Evolutionary conservation across 2,113 vertebrate genomes (phyloP), one percentile per base, ranked within the genome.

Genomic region (Eleginops maclovinus): DNA sequence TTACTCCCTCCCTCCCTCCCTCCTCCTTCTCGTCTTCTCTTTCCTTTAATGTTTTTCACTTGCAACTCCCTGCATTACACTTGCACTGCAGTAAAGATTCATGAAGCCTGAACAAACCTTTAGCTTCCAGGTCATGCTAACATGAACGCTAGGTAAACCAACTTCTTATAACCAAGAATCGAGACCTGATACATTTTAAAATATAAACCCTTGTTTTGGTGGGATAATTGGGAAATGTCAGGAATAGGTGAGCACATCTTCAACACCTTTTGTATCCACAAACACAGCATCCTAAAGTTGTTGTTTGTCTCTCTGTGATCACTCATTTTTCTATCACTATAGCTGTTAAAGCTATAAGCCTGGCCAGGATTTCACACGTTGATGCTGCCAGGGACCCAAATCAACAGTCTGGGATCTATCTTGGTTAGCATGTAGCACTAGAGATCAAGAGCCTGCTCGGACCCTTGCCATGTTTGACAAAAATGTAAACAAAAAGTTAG

Each of bases 11-110:
- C 73, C 61, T 74, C 61, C 81, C 47, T 66, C 62, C 54, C 75
- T 63, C 73, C 61, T 74, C 61, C 81, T 50, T 66, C 53, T 79
- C 49, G 5, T 70, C 74, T 73, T 64, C 67, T 77, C 75, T 26
- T 85, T 63, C 59, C 73, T 82, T 70, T 62, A 66, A 53, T 74
- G 31, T 75, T 83, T 79, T 71, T 73, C 65, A 69, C 59, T 83
- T 51, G 9, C 24, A 46, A 70, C 75, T 72, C 26, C 62, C 50
- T 58, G 40, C 36, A 10, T 40, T 9, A 0, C 26, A n/a, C 56
- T 69, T 1, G 3, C 51, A 65, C 6, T 40, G 40, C 72, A 40
- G 56, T 16, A 72, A 69, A 51, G 62, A 0, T 21, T 22, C 28
- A 16, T 1, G n/a, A 16, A 28, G 36, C 47, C 22, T 14, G 0